A percentile compares a stretch with the other conserved stretches of the same genome.
These are phyloP conservation scores for Athalia circularis DNA, from an alignment of 2,888 invertebrate species.

Conservation along the genomic window DNA sequence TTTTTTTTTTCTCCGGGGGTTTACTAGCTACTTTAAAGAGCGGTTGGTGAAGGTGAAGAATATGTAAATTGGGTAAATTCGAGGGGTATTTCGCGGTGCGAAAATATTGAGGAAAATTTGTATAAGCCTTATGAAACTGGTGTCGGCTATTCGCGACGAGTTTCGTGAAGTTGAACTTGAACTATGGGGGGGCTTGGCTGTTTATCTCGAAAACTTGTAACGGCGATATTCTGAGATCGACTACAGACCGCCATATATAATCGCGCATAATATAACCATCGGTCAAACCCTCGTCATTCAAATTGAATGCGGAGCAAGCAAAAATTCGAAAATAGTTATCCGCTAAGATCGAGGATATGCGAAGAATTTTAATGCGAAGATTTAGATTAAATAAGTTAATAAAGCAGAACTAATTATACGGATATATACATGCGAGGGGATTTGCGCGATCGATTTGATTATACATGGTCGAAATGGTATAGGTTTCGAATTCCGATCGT, in stretches of 20 bases:
- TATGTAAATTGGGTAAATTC: constrained; percentile 34
- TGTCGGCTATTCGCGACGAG: background rate
- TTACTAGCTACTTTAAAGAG: background rate
- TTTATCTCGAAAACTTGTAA: background rate
- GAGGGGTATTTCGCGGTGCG: constrained; percentile 33
- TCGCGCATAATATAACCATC: constrained; percentile 5
- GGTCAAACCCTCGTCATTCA: background rate
- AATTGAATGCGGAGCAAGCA: too few relatives aligned
- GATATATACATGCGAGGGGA: too few relatives aligned
- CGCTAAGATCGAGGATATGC: too few relatives aligned
- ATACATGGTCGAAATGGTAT: constrained; percentile 49
- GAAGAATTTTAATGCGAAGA: too few relatives aligned
- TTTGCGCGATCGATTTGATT: too few relatives aligned
- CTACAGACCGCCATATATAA: too few relatives aligned
- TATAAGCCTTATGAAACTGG: background rate
- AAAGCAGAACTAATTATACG: too few relatives aligned
- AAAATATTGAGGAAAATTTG: constrained; percentile 31
- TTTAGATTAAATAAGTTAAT: too few relatives aligned
- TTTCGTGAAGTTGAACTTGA: background rate
- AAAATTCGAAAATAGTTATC: too few relatives aligned
- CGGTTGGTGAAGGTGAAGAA: constrained; percentile 1
- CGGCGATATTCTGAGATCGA: background rate
- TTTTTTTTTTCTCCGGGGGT: too few relatives aligned
- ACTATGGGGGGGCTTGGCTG: background rate
- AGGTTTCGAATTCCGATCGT: constrained; percentile 63